phyloP scores from a whole-genome alignment of 2,888 invertebrate species.

The Venusia cambrica region DNA sequence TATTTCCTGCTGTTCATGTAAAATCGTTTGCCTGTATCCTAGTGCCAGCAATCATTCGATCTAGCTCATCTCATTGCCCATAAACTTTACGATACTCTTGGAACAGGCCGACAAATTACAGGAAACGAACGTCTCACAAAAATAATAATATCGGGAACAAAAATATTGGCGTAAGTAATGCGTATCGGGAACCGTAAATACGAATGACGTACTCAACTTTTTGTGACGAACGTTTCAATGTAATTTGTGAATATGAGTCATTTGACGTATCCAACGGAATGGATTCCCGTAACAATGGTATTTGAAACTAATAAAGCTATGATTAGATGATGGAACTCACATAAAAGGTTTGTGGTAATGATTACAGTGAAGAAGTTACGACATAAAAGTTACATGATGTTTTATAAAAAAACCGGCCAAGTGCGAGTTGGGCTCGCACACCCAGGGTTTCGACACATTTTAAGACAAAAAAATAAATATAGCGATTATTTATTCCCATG shows the following conservation, averaged over 20 bases:
- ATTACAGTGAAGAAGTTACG: slow-evolving; percentile 15
- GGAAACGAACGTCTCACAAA: slow-evolving; percentile 35
- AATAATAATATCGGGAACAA: slow-evolving; percentile 48
- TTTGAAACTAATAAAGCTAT: slow-evolving; percentile 21
- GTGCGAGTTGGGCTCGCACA: no score
- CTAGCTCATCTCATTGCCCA: slow-evolving; percentile 42
- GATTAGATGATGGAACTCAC: slow-evolving; percentile 19
- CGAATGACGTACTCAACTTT: slow-evolving; percentile 41
- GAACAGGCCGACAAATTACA: slow-evolving; percentile 43
- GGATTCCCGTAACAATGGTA: slow-evolving; percentile 20
- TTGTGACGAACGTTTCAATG: slow-evolving; percentile 35
- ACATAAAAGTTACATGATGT: no score
- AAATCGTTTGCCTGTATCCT: background rate
- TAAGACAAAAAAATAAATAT: no score
- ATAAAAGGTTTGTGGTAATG: slow-evolving; percentile 19
- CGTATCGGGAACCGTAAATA: slow-evolving; percentile 44
- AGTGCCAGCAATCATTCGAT: slow-evolving; percentile 39
- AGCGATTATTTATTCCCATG: no score
- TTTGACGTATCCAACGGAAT: slow-evolving; percentile 26
- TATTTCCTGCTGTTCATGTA: no score
- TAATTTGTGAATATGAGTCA: slow-evolving; percentile 28
- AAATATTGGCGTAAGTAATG: slow-evolving; percentile 45
- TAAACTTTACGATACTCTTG: slow-evolving; percentile 52
- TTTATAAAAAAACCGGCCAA: no score
- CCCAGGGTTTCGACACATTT: no score